phyloP scores from a whole-genome alignment of 2,113 vertebrate species.

The Fregata magnificens region DNA sequence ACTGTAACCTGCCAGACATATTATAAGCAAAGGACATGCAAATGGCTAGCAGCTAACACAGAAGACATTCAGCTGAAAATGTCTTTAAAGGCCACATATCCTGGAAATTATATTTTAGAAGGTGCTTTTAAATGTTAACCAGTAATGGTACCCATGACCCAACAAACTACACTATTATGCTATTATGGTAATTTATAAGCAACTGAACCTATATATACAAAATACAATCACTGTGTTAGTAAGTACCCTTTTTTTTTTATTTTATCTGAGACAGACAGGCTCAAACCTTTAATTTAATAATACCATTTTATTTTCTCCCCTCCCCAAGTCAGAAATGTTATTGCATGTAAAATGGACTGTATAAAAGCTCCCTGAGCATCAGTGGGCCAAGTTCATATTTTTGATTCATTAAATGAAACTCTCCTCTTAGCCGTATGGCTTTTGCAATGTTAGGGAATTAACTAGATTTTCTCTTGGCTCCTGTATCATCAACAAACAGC shows the following conservation, averaged over 20 bases:
- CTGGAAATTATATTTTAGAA: neutral
- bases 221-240: neutral
- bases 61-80: neutral
- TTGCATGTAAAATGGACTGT: neutral
- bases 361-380: neutral
- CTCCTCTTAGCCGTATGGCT: neutral
- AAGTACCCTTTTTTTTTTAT: neutral
- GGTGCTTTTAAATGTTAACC: neutral
- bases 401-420: neutral
- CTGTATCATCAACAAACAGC: neutral
- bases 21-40: neutral
- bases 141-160: neutral
- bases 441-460: neutral
- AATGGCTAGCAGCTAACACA: neutral
- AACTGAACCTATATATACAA: neutral
- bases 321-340: neutral
- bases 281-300: neutral
- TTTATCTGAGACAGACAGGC: neutral
- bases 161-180: neutral
- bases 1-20: neutral
- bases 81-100: neutral
- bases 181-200: neutral
- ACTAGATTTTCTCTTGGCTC: conserved; percentile 7
- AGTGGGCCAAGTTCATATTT: neutral
- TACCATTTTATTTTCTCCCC: neutral